These are phyloP conservation scores for Eugnorisma glareosa DNA, from an alignment of 2,888 invertebrate genomes.

Conservation along the genomic window DNA sequence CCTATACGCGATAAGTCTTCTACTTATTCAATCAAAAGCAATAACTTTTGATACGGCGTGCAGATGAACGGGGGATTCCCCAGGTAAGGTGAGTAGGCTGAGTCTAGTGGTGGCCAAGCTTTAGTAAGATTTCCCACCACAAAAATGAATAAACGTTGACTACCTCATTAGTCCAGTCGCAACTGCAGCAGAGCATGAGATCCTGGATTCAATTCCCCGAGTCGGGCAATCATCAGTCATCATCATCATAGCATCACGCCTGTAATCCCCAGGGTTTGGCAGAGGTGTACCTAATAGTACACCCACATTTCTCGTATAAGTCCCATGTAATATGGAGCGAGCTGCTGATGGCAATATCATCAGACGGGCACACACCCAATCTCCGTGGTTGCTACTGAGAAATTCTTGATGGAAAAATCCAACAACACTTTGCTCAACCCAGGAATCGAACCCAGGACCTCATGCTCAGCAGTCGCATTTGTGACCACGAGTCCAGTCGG, in stretches of 20 bases:
- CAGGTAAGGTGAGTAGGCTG: neutral
- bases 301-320: no score
- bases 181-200: neutral
- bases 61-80: conserved; percentile 15
- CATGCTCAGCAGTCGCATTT: no score
- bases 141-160: neutral
- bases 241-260: no score
- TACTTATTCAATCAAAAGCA: neutral
- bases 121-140: neutral
- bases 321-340: no score
- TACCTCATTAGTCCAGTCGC: neutral
- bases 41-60: neutral
- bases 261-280: no score
- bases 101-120: conserved; percentile 32
- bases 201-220: neutral
- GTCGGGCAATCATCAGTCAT: neutral
- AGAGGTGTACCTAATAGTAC: no score
- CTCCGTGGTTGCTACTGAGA: no score
- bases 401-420: no score
- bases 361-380: no score
- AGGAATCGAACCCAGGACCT: no score
- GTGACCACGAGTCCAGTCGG: neutral
- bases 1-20: conserved; percentile 27
- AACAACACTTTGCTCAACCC: no score
- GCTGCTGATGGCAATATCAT: no score